Conservation (phyloP, 2,797 vertebrate species). For the Nannoperca australis region DNA sequence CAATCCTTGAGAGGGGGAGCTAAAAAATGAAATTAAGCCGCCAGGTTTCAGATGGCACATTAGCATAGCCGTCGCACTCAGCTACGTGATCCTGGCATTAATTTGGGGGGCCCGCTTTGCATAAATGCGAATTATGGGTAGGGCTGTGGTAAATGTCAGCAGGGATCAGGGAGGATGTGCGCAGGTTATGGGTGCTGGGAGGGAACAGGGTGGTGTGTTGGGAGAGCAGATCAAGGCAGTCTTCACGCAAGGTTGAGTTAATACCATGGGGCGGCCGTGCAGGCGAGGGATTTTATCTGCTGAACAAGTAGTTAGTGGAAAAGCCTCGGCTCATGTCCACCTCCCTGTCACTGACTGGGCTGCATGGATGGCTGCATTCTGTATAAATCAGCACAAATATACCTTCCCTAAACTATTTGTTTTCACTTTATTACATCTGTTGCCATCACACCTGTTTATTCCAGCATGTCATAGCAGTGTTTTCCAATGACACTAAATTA, state of each 20-base stretch:
- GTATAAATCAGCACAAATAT: conserved; percentile 14
- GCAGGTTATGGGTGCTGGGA: not conserved
- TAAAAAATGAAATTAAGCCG: conserved; percentile 66
- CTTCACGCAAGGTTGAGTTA: conserved; percentile 45
- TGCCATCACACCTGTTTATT: conserved; percentile 2
- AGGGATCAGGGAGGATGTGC: conserved; percentile 8
- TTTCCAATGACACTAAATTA: not conserved
- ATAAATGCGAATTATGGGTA: conserved; percentile 61
- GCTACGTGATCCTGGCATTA: conserved; percentile 62
- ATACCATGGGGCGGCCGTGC: conserved; percentile 7
- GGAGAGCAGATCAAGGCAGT: conserved; percentile 32
- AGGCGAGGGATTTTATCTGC: conserved; percentile 30
- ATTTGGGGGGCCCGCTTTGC: conserved; percentile 52
- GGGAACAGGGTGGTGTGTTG: not conserved
- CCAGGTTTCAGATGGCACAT: conserved; percentile 63
- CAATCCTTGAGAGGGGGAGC: conserved; percentile 33
- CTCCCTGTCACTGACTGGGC: conserved; percentile 10
- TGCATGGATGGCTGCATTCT: conserved; percentile 16
- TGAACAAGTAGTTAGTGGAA: conserved; percentile 40
- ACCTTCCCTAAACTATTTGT: not conserved
- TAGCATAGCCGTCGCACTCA: conserved; percentile 63
- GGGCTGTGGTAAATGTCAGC: conserved; percentile 47
- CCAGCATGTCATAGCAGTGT: not conserved
- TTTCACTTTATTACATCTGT: not conserved
- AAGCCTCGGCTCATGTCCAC: conserved; percentile 23